phyloP scores from a whole-genome alignment of 2,888 invertebrate genomes.

The Trissoscelio sp. region DNA sequence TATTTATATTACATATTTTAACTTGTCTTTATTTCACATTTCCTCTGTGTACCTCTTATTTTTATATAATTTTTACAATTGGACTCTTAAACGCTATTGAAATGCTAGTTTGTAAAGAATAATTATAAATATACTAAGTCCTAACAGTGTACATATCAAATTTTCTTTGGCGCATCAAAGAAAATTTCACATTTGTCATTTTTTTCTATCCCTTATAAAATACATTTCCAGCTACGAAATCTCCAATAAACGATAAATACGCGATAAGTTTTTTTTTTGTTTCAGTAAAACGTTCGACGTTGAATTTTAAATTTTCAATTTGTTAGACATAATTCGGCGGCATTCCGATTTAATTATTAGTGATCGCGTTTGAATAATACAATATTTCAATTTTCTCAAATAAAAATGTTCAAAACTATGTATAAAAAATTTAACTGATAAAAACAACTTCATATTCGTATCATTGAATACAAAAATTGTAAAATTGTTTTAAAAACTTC shows the following conservation, averaged over 20 bases:
- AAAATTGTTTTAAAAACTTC: constrained; percentile 27
- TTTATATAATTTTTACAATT: constrained; percentile 68
- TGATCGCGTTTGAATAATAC: constrained; percentile 5
- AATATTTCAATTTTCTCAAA: constrained; percentile 25
- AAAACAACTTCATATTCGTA: constrained; percentile 17
- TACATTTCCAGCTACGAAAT: constrained; percentile 55
- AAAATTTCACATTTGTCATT: constrained; percentile 58
- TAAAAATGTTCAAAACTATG: constrained; percentile 20
- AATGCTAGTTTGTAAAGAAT: constrained; percentile 65
- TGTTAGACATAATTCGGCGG: constrained; percentile 47
- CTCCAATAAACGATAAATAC: constrained; percentile 60
- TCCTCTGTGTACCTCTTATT: constrained; percentile 67
- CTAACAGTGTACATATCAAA: constrained; percentile 62
- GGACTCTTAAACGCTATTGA: constrained; percentile 56
- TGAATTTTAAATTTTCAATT: constrained; percentile 63
- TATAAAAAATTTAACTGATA: constrained; percentile 31
- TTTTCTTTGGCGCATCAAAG: constrained; percentile 58
- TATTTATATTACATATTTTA: constrained; percentile 44
- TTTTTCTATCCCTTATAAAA: constrained; percentile 52
- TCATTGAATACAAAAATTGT: constrained; percentile 38
- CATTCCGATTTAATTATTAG: not conserved
- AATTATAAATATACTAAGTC: constrained; percentile 64
- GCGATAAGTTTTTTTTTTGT: constrained; percentile 18
- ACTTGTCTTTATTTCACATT: constrained; percentile 70
- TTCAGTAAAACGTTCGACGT: constrained; percentile 32